Conservation (phyloP, 2,888 invertebrate genomes). For the Minunthozetes semirufus region DNA sequence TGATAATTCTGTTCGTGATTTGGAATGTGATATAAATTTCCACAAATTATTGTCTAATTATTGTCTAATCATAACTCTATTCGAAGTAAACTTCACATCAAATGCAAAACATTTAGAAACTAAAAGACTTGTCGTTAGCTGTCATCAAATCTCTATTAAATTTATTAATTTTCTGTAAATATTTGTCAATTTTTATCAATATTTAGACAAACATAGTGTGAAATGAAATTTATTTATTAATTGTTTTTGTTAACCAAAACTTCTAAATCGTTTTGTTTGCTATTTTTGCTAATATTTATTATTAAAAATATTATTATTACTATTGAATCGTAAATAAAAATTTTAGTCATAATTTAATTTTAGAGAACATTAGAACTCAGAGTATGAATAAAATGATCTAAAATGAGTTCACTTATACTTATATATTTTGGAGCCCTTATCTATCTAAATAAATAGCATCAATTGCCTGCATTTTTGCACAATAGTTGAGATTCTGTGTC, state of each 20-base stretch:
- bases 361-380: too few relatives aligned
- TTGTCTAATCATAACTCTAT: too few relatives aligned
- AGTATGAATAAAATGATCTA: too few relatives aligned
- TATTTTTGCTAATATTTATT: not conserved
- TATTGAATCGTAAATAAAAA: not conserved
- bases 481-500: too few relatives aligned
- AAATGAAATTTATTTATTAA: conserved; percentile 1
- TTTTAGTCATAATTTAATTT: not conserved
- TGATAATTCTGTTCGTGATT: too few relatives aligned
- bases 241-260: not conserved
- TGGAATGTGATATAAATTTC: too few relatives aligned
- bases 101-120: not conserved
- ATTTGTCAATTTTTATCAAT: conserved; percentile 8
- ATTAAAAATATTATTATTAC: too few relatives aligned
- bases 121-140: not conserved
- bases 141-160: not conserved
- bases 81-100: not conserved
- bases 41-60: too few relatives aligned
- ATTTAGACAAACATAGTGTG: not conserved
- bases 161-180: not conserved
- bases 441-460: too few relatives aligned
- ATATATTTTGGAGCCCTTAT: too few relatives aligned
- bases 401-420: too few relatives aligned
- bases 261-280: not conserved
- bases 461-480: too few relatives aligned